Percentiles rank a stretch among this genome's conserved stretches.
Conservation (phyloP, 2,888 invertebrate genomes). For the Blastobasis adustella region DNA sequence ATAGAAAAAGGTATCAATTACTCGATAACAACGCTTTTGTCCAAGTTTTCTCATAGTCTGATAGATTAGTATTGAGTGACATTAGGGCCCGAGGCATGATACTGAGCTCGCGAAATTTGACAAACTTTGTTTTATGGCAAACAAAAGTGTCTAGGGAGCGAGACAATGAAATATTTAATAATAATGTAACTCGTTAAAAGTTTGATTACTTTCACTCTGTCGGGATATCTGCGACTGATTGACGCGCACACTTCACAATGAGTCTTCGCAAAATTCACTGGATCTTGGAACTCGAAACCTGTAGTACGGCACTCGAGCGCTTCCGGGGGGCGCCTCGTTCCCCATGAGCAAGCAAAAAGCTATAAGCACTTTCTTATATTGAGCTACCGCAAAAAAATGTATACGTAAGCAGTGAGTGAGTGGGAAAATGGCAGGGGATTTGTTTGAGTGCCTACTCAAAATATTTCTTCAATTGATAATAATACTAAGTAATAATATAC, state of each 20-base stretch:
- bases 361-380: too few species aligned
- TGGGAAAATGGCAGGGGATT: too few species aligned
- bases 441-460: too few species aligned
- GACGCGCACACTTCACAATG: constrained; percentile 8
- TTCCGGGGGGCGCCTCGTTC: not conserved
- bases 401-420: too few species aligned
- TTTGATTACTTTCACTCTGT: constrained; percentile 33
- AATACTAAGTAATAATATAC: too few species aligned
- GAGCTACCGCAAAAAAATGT: too few species aligned
- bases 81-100: not conserved
- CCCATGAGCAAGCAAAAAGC: too few species aligned
- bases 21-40: too few species aligned
- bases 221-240: constrained; percentile 22
- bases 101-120: not conserved
- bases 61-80: not conserved
- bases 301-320: not conserved
- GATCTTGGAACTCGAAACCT: constrained; percentile 10
- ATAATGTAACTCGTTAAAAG: constrained; percentile 39
- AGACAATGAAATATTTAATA: constrained; percentile 20
- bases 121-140: not conserved
- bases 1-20: too few species aligned
- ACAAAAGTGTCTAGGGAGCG: not conserved
- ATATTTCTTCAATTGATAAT: too few species aligned
- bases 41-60: too few species aligned
- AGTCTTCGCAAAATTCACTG: too few species aligned